phyloP scores from a whole-genome alignment of 2,113 vertebrate species.

The Sapayoa aenigma region DNA sequence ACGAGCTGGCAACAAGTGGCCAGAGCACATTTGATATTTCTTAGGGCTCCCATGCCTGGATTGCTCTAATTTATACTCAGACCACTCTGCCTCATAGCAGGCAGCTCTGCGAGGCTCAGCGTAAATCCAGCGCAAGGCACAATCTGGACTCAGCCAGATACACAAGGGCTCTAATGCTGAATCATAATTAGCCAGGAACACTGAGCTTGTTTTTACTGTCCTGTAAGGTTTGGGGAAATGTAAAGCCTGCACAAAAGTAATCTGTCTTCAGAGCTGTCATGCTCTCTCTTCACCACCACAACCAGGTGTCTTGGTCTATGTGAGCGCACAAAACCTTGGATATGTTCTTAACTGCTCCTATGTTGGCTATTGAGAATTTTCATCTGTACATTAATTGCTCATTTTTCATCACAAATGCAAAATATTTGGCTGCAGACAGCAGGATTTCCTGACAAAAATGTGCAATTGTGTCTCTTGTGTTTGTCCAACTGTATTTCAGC shows the following conservation, averaged over 20 bases:
- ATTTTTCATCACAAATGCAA: conserved; percentile 24
- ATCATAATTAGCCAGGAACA: not conserved
- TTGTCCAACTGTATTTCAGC: not conserved
- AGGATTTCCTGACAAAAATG: conserved; percentile 33
- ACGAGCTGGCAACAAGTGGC: conserved; percentile 22
- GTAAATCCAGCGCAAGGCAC: conserved; percentile 24
- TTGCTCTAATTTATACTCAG: conserved; percentile 34
- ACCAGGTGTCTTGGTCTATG: not conserved
- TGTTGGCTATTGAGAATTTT: not conserved
- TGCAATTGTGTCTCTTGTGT: not conserved
- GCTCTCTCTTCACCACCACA: not conserved
- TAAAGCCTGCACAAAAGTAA: not conserved
- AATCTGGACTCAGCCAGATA: not conserved
- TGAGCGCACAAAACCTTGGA: not conserved
- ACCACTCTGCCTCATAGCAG: not conserved
- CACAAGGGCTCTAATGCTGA: not conserved
- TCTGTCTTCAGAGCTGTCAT: not conserved
- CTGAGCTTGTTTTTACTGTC: not conserved
- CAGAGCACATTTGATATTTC: conserved; percentile 20
- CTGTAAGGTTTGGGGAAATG: not conserved
- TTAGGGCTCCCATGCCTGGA: not conserved
- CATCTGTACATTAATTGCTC: conserved; percentile 26
- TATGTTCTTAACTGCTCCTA: not conserved
- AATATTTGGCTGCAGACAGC: not conserved
- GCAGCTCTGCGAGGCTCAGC: not conserved